Base-by-base conservation (phyloP, 2,797 vertebrate genomes). In the Neopelma chrysocephalum region DNA sequence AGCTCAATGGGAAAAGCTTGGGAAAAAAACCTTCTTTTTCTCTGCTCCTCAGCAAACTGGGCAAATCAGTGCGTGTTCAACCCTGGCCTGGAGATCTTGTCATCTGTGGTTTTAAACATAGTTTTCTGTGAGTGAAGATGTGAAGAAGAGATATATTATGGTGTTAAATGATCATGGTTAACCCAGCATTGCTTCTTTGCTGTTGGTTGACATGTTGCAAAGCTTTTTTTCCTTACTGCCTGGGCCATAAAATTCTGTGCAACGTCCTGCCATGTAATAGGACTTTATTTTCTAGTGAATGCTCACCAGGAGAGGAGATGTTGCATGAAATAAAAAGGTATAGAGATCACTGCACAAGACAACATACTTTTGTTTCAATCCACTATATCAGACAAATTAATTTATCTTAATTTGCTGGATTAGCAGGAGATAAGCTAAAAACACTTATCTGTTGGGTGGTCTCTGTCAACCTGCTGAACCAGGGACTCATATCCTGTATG, bases 381-480 rank as follows among this genome's bases (percentile, higher is more conserved):
- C 40, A 6, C 32, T 60, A 0, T 40, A 43, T 57, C 50, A 75
- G 79, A 83, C 34, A 18, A 92, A 89, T 85, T 75, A 48, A 45
- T 75, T 56, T 87, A 43, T 43, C 31, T 80, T 85, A 56, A 89
- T 62, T 95, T 71, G 13, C n/a, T 31, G 69, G 51, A 36, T 75
- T 65, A 81, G 34, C 31, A 80, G 61, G 77, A 81, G 93, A 72
- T 69, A 72, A 80, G 18, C 25, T 73, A 82, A 90, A 94, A 64
- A 1, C 61, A n/a, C 10, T 54, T 81, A 65, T 10, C 60, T 93
- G 15, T 29, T 56, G 72, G 43, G 60, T 66, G 38, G 53, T 94
- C 50, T 65, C 68, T 62, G 43, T 79, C 77, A 84, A 5, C 64
- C 68, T 78, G 45, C 64, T 80, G 76, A 64, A 70, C 60, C 40